A percentile compares a stretch with the other conserved stretches of the same genome.
These are phyloP conservation scores for Odontomyia ornata DNA, from an alignment of 2,888 invertebrate species.

Conservation along the genomic window DNA sequence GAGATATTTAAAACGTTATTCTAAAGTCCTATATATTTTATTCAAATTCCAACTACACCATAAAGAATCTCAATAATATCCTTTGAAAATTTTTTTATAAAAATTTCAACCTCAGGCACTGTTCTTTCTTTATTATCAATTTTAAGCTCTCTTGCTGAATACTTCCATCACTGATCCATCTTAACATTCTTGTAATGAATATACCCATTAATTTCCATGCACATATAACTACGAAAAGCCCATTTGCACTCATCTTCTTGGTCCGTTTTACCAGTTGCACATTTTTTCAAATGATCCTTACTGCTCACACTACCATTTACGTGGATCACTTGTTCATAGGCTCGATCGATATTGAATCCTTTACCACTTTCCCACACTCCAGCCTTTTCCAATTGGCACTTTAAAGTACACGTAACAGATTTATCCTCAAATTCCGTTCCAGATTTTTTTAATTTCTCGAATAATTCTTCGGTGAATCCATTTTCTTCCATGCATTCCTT, in stretches of 20 bases:
- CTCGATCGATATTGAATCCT: constrained; percentile 10
- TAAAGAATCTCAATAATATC: no score
- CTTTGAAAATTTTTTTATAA: no score
- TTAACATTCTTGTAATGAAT: neutral
- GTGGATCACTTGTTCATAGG: neutral
- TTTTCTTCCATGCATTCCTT: neutral
- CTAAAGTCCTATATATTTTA: no score
- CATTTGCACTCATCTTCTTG: constrained; percentile 5
- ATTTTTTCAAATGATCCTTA: constrained; percentile 3
- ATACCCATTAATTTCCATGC: constrained; percentile 3
- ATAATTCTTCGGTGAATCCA: neutral
- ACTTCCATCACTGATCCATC: neutral
- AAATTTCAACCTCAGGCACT: no score
- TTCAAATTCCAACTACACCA: no score
- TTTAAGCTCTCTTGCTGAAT: neutral
- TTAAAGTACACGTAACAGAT: neutral
- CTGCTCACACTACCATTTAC: neutral
- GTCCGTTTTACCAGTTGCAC: neutral
- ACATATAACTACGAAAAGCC: constrained; percentile 7
- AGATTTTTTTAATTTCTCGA: neutral
- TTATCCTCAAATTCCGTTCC: neutral
- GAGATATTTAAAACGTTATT: no score
- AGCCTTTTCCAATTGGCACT: neutral
- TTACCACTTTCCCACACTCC: neutral
- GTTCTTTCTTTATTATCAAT: no score